Evolutionary conservation across 2,113 vertebrate genomes (phyloP), one percentile per base, ranked within the genome.

Genomic region (Solenodon paradoxus): DNA sequence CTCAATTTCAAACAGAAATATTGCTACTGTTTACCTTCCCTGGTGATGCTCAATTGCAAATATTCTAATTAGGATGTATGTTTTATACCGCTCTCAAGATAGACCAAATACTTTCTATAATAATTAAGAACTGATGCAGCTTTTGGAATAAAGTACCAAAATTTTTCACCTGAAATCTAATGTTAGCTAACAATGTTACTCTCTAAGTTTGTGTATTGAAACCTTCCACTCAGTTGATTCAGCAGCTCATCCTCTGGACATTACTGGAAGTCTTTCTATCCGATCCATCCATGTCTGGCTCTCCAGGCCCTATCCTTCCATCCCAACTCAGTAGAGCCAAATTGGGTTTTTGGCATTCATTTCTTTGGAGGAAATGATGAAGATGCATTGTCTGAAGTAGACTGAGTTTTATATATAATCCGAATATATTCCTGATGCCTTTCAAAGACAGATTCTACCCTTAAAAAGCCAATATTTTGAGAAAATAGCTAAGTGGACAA

Each of bases 61-160:
- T 66, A 64, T 63, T 95, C 63, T 87, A 77, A 63, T 26, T 57
- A 26, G 38, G 68, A 49, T 61, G 9, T 10, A 11, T 79, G 47
- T 69, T 90, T 86, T 89, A 80, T 83, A 93, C 47, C n/a, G 57
- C 47, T 68, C 81, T 68, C 59, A 95, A 16, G 26, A 88, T 40
- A n/a, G 38, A 88, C 35, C 68, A 78, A 81, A 61, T 38, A 30
- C 77, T 78, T 69, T 17, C n/a, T 69, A 63, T 47, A 15, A 80
- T 79, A 80, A 87, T 32, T 81, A 47, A 92, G 22, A 38, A 89
- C 20, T 35, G 59, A 30, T n/a, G 35, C 7, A 85, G 20, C 26
- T 71, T 94, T 93, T 35, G 13, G 30, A 82, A 92, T 57, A 90
- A 92, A 90, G n/a, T 87, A 15, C 4, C 57, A 3, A 35, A 86